Conservation (phyloP, 2,113 vertebrate genomes). For the Xenus cinereus region DNA sequence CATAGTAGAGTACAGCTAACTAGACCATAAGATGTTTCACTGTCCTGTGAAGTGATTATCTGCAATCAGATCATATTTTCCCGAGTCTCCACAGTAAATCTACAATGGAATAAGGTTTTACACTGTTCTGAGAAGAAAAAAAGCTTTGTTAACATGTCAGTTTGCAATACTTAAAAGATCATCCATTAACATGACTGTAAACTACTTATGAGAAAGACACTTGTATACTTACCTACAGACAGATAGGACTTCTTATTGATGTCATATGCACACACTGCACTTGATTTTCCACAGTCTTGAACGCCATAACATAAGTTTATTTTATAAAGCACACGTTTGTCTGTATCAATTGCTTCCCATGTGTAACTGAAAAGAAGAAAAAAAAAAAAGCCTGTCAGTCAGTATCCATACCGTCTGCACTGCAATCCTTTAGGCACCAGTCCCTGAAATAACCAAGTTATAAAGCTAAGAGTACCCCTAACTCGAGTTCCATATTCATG, state of each 20-base stretch:
- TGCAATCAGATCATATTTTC: neutral
- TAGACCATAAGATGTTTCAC: neutral
- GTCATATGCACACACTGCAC: slow-evolving; percentile 80
- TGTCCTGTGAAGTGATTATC: neutral
- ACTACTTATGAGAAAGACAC: neutral
- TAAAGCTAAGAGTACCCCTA: neutral
- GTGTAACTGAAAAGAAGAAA: slow-evolving; percentile 80
- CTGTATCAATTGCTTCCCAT: slow-evolving; percentile 88
- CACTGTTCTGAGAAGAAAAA: neutral
- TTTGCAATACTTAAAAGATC: neutral
- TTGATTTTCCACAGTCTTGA: slow-evolving; percentile 66
- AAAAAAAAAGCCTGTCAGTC: neutral
- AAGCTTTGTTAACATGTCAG: neutral
- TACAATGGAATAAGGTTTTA: neutral
- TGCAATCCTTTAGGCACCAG: neutral
- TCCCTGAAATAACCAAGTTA: neutral
- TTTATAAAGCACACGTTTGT: slow-evolving; percentile 80
- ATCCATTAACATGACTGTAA: neutral
- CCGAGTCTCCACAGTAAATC: neutral
- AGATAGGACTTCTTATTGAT: neutral
- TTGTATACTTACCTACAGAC: slow-evolving; percentile 86
- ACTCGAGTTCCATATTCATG: fast-evolving
- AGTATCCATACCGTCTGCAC: neutral
- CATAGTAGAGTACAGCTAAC: neutral
- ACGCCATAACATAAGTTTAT: slow-evolving; percentile 79